A percentile compares a stretch with the other conserved stretches of the same genome.
phyloP scores from a whole-genome alignment of 35 echinoderm and acorn worm genomes.

The Ophiothrix spiculata region DNA sequence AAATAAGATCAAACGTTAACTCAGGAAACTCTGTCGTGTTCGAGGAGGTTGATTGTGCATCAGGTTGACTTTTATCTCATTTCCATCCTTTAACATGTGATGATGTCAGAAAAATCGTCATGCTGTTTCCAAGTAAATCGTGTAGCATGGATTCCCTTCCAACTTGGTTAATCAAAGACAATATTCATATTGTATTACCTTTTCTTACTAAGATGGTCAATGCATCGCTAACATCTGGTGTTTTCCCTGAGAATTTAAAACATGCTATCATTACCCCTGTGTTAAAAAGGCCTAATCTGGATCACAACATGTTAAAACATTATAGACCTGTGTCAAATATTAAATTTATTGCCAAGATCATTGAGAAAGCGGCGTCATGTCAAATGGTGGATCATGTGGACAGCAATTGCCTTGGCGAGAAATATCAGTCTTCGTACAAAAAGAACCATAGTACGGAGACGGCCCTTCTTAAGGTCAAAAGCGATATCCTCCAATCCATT shows the following conservation, averaged over 20 bases:
- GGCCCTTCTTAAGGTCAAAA: too few species aligned
- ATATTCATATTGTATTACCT: background rate
- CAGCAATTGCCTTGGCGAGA: too few species aligned
- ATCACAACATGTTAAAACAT: background rate
- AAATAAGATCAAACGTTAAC: too few species aligned
- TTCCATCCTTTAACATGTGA: background rate
- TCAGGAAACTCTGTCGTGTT: background rate
- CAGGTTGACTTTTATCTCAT: background rate
- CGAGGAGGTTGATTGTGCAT: background rate
- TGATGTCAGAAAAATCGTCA: background rate
- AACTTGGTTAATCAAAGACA: background rate
- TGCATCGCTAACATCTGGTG: background rate
- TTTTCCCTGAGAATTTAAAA: background rate
- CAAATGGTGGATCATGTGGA: too few species aligned
- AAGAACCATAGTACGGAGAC: too few species aligned
- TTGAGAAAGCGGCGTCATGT: background rate
- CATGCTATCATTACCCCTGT: background rate
- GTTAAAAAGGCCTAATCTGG: background rate
- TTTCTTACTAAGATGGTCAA: background rate
- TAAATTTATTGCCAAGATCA: background rate
- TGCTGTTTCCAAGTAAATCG: background rate
- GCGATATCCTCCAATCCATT: too few species aligned
- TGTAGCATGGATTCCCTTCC: background rate
- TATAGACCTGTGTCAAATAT: background rate
- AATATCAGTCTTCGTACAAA: too few species aligned